Conservation (phyloP, 2,113 vertebrate genomes). For the Cygnus buccinator region DNA sequence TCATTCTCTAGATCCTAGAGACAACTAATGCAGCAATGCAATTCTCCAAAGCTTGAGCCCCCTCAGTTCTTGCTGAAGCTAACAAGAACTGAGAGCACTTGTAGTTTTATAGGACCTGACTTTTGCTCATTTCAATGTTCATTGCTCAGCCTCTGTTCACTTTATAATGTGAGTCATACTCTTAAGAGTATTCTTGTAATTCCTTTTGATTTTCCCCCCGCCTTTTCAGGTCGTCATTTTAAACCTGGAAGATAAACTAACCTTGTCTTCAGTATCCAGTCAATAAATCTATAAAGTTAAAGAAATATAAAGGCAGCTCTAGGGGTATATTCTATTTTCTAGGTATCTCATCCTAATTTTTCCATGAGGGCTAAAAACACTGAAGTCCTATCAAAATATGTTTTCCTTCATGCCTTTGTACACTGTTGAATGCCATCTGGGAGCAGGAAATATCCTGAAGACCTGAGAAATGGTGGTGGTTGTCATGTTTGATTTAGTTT, state of each 20-base stretch:
- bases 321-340: constrained; percentile 26
- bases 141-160: not conserved
- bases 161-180: constrained; percentile 11
- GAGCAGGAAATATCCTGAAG: not conserved
- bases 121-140: not conserved
- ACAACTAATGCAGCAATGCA: not conserved
- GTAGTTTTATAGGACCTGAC: not conserved
- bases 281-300: not conserved
- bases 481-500: constrained; percentile 26
- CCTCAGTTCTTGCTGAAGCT: not conserved
- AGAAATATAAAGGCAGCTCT: not conserved
- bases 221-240: not conserved
- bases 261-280: not conserved
- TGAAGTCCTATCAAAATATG: not conserved
- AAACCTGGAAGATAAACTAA: constrained; percentile 13
- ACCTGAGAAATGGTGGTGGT: not conserved
- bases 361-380: not conserved
- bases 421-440: not conserved
- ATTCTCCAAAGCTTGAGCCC: not conserved
- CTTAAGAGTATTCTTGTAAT: not conserved
- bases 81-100: not conserved
- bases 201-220: not conserved
- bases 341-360: constrained; percentile 6
- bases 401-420: not conserved
- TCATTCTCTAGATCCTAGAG: not conserved